Base-by-base conservation (phyloP, 1,140 invertebrate species). In the Hypothenemus hampei region DNA sequence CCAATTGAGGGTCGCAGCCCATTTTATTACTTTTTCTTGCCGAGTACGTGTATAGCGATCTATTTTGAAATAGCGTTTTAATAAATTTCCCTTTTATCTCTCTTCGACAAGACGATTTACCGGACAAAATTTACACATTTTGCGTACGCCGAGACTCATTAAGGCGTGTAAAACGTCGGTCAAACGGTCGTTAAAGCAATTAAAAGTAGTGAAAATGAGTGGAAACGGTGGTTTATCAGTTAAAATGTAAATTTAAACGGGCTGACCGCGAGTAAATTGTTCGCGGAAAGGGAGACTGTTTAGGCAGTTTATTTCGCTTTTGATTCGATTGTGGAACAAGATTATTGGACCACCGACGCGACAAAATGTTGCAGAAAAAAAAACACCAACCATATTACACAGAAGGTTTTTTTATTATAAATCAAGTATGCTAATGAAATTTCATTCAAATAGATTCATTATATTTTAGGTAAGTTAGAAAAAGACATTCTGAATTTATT, bases 211-310 rank as follows among this genome's bases (percentile, higher is more conserved):
- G 47, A 37, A 49, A 49, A 49, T 49, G 47, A 49, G 47, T 49
- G 31, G 47, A 49, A 49, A 49, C 39, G 39, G 47, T 23, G 47
- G 47, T 49, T 49, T 49, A 49, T 49, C 47, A 49, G 47, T 49
- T 49, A 21, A 49, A 49, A 49, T 49, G 47, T 39, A 49, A 49
- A 49, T 49, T 49, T 49, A 49, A n/a, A 49, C 47, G 47, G 47
- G 33, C 26, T 20, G 19, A 15, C 19, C 19, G n/a, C n/a, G 35
- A 37, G 47, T 49, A 49, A 49, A 49, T 49, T 49, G 47, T 49
- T 49, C 47, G 47, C 33, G 47, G 47, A 49, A 49, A 49, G 47
- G n/a, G n/a, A 49, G 47, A 49, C 47, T 49, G 47, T 49, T 49
- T 49, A 49, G 47, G 47, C 47, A 49, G 19, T 49, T 49, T 49